These are phyloP conservation scores for Empidonax traillii DNA, from an alignment of 2,113 vertebrate genomes.

Conservation along the genomic window DNA sequence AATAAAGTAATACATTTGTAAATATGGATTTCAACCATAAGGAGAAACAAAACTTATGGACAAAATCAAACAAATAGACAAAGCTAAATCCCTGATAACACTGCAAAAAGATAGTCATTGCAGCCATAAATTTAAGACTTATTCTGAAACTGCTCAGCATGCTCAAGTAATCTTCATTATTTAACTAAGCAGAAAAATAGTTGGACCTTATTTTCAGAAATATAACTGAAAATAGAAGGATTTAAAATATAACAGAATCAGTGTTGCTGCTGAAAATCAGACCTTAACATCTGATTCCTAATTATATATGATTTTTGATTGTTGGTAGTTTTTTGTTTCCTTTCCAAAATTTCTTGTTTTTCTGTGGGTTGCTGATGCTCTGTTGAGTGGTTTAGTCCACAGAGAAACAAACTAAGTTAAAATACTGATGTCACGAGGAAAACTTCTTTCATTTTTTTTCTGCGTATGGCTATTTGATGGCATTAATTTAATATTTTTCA, in stretches of 20 bases:
- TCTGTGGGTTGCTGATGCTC: accelerated
- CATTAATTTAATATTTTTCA: neutral
- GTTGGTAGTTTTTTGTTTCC: neutral
- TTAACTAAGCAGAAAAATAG: neutral
- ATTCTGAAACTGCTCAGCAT: neutral
- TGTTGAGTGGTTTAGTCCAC: neutral
- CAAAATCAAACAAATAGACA: neutral
- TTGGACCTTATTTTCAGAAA: neutral
- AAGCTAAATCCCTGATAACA: neutral
- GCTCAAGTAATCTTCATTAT: neutral
- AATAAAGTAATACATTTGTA: neutral
- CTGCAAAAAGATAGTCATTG: neutral
- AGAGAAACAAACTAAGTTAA: neutral
- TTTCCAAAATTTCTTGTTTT: neutral
- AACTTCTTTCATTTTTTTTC: neutral
- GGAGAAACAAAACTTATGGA: neutral
- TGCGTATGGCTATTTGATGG: accelerated
- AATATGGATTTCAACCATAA: neutral
- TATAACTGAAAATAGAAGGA: neutral
- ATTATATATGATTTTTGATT: neutral
- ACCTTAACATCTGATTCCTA: neutral
- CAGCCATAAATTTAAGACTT: neutral
- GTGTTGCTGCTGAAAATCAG: neutral
- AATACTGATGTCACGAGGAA: neutral
- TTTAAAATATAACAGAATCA: neutral